Percentiles rank a stretch among this genome's conserved stretches.
Evolutionary conservation across 2,888 invertebrate species (phyloP).

Genomic region (Uloborus plumipes): DNA sequence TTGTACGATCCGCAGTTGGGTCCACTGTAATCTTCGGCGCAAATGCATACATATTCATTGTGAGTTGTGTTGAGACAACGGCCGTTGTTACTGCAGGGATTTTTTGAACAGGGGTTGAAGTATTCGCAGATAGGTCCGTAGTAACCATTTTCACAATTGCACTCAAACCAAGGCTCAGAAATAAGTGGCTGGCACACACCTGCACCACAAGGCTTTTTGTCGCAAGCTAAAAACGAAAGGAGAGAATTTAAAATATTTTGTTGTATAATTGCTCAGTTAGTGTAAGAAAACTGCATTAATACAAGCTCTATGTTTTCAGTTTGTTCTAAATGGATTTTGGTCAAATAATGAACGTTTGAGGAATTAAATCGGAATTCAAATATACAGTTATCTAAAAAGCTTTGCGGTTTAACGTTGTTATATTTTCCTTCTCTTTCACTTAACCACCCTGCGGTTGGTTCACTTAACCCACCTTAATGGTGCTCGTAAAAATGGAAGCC

Average conservation of each 20-base stretch:
- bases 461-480: too few relatives aligned
- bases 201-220: conserved; percentile 24
- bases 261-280: too few relatives aligned
- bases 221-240: conserved; percentile 58
- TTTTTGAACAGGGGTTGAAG: conserved; percentile 58
- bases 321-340: too few relatives aligned
- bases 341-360: too few relatives aligned
- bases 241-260: neutral
- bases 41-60: conserved; percentile 58
- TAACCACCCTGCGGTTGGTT: too few relatives aligned
- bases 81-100: conserved; percentile 64
- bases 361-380: too few relatives aligned
- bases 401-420: too few relatives aligned
- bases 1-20: conserved; percentile 57
- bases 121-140: conserved; percentile 57
- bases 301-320: too few relatives aligned
- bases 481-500: too few relatives aligned
- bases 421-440: too few relatives aligned
- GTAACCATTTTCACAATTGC: conserved; percentile 59
- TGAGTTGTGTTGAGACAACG: conserved; percentile 59
- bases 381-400: too few relatives aligned
- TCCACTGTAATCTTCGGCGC: conserved; percentile 54
- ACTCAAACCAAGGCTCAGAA: conserved; percentile 54
- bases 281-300: too few relatives aligned
- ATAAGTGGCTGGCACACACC: conserved; percentile 47